phyloP scores from a whole-genome alignment of 2,797 vertebrate species.

The Acipenser ruthenus region DNA sequence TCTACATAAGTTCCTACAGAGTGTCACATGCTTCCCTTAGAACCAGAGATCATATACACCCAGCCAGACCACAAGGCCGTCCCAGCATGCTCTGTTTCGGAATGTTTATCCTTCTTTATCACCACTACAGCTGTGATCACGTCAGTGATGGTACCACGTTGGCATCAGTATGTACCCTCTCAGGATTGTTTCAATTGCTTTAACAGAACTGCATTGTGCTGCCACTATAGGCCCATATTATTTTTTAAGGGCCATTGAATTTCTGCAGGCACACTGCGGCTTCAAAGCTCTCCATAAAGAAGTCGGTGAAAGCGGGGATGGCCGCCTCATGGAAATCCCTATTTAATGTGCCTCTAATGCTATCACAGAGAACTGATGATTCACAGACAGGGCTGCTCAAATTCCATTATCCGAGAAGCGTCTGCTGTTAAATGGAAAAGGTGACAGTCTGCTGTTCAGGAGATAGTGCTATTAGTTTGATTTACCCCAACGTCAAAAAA shows the following conservation, averaged over 20 bases:
- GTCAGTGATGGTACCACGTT: no score
- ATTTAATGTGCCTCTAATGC: slow-evolving; percentile 45
- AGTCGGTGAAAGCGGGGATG: slow-evolving; percentile 3
- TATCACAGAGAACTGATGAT: slow-evolving; percentile 39
- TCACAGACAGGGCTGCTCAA: slow-evolving; percentile 37
- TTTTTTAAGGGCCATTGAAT: slow-evolving; percentile 15
- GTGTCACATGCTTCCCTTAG: no score
- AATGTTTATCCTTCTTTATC: no score
- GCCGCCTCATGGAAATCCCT: slow-evolving; percentile 40
- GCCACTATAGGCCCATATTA: slow-evolving; percentile 3
- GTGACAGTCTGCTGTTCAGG: slow-evolving; percentile 9
- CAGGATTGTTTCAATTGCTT: background rate
- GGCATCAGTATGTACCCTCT: background rate
- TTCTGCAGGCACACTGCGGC: background rate
- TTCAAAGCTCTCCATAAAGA: slow-evolving; percentile 11
- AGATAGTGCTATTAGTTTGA: slow-evolving; percentile 34
- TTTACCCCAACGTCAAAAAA: slow-evolving; percentile 24
- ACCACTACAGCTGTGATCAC: no score
- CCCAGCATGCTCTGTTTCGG: no score
- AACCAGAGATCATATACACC: no score
- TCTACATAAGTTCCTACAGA: no score
- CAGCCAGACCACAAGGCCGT: no score
- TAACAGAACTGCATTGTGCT: no score
- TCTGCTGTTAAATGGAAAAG: slow-evolving; percentile 8
- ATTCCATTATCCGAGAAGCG: slow-evolving; percentile 39